Percentiles rank a stretch among this genome's conserved stretches.
Conservation (phyloP, 2,797 vertebrate species). For the Mycteria americana region DNA sequence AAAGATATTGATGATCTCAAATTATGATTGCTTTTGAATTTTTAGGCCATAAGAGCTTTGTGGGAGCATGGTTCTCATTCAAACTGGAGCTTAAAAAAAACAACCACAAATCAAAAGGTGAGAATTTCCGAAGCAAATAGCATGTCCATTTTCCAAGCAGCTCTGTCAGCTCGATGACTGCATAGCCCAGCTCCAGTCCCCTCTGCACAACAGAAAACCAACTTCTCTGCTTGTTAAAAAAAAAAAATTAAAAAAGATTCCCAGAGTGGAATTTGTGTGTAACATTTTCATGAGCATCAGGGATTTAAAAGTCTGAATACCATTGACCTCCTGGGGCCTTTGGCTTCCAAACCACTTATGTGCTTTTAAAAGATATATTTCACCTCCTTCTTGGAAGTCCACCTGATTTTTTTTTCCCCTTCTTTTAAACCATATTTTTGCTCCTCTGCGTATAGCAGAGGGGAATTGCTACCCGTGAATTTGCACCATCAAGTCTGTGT, state of each 20-base stretch:
- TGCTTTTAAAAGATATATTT: background rate
- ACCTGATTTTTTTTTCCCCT: background rate
- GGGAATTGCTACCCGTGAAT: background rate
- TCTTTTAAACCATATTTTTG: background rate
- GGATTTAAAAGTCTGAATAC: constrained; percentile 4
- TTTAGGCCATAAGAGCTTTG: background rate
- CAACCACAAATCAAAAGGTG: background rate
- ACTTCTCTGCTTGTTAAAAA: background rate
- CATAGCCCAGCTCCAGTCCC: background rate
- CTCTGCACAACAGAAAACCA: background rate
- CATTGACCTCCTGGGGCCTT: background rate
- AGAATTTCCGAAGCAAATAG: background rate
- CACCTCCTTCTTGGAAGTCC: background rate
- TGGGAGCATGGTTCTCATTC: background rate
- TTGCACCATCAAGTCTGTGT: background rate
- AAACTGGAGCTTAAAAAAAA: background rate
- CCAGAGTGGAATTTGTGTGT: background rate
- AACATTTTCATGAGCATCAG: background rate
- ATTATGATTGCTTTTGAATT: background rate
- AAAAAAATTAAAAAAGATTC: background rate
- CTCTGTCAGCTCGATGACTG: background rate
- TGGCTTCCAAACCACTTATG: background rate
- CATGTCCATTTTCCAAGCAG: background rate
- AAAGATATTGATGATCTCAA: background rate
- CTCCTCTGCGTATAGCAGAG: accelerated